Evolutionary conservation across 2,113 vertebrate genomes (phyloP).

Genomic region (Tragulus kanchil): DNA sequence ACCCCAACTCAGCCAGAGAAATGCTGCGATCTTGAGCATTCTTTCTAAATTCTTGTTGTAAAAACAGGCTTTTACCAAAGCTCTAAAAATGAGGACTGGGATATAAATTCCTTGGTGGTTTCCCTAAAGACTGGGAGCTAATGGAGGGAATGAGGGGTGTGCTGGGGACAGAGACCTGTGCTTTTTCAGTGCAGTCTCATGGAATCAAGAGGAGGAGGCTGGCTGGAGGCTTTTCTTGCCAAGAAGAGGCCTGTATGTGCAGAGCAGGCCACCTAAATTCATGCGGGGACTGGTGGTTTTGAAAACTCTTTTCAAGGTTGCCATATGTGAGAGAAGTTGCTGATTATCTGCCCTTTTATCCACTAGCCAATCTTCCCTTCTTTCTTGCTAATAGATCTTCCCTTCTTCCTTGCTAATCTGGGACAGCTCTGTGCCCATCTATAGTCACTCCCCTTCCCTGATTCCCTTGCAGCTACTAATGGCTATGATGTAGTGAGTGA

Average conservation of each 20-base stretch:
- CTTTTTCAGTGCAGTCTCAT: neutral
- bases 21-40: neutral
- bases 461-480: neutral
- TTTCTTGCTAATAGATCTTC: neutral
- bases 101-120: conserved; percentile 27
- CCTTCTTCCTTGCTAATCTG: neutral
- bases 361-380: neutral
- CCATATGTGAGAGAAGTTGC: neutral
- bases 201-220: neutral
- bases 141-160: neutral
- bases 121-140: neutral
- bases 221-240: neutral
- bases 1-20: neutral
- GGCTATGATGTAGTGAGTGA: neutral
- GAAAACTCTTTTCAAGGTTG: neutral
- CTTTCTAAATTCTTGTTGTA: conserved; percentile 40
- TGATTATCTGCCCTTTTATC: neutral
- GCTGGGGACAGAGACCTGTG: neutral
- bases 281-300: neutral
- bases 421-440: neutral
- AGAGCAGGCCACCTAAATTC: neutral
- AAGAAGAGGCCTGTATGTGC: neutral
- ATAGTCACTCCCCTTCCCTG: too few species aligned
- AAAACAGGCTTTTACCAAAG: neutral
- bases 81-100: neutral